Evolutionary conservation across 2,797 vertebrate species (phyloP).

Genomic region (Distichodus sexfasciatus): DNA sequence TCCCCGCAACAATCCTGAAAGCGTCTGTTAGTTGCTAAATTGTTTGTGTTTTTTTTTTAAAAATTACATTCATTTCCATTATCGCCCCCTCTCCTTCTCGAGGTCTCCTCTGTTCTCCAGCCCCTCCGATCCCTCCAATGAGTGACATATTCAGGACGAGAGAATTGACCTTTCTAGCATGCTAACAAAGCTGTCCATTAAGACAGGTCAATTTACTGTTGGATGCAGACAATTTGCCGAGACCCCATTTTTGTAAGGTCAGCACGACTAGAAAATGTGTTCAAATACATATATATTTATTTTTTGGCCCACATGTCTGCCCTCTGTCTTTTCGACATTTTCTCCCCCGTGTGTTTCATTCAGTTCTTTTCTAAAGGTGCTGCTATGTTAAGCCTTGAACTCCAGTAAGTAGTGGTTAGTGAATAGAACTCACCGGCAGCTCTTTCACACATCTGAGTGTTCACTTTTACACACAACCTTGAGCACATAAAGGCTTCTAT

Average conservation of each 20-base stretch:
- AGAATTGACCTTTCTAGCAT: conserved; percentile 39
- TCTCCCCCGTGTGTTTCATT: not conserved
- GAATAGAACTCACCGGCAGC: conserved; percentile 9
- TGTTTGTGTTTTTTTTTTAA: too few species aligned
- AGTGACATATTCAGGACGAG: conserved; percentile 41
- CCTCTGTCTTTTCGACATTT: not conserved
- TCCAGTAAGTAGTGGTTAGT: not conserved
- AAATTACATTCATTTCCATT: conserved; percentile 39
- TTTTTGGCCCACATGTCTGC: not conserved
- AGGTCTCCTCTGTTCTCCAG: conserved; percentile 2
- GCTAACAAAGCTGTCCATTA: conserved; percentile 40
- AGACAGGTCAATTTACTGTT: conserved; percentile 28
- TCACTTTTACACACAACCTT: not conserved
- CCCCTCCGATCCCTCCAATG: not conserved
- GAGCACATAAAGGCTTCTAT: not conserved
- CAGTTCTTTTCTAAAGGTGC: not conserved
- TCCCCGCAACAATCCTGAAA: conserved; percentile 31
- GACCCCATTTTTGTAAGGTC: conserved; percentile 27
- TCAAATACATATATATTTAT: not conserved
- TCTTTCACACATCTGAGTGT: not conserved
- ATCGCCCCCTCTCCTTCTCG: conserved; percentile 3
- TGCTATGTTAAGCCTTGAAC: conserved; percentile 9
- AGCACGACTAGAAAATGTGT: conserved; percentile 12
- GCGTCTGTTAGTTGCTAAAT: conserved; percentile 4
- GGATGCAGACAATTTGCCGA: conserved; percentile 27